phyloP scores from a whole-genome alignment of 1,140 invertebrate genomes.

The Bombus confusus region DNA sequence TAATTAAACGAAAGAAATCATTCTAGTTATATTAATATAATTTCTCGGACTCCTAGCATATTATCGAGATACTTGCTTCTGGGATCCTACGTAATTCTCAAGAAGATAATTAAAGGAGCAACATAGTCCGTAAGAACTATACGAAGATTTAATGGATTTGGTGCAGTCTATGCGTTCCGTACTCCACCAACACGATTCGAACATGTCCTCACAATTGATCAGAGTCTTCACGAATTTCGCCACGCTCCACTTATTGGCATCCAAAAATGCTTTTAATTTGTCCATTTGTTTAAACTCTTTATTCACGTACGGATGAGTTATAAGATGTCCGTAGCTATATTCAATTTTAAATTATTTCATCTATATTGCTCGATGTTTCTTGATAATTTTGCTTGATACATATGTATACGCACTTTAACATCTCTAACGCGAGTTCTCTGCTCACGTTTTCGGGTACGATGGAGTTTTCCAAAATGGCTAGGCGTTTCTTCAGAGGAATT shows the following conservation, averaged over 20 bases:
- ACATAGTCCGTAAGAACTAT: constrained; percentile 52
- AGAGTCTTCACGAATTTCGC: constrained; percentile 42
- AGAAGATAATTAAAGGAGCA: constrained; percentile 67
- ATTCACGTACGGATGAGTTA: constrained; percentile 2
- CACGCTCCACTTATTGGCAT: constrained; percentile 35
- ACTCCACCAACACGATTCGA: constrained; percentile 55
- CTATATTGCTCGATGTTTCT: background rate
- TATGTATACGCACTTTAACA: constrained; percentile 44
- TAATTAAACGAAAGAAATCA: background rate
- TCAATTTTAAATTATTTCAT: background rate
- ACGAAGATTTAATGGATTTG: constrained; percentile 33
- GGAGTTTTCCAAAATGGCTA: background rate
- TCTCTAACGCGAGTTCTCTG: background rate
- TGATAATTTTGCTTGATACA: background rate
- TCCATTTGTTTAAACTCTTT: background rate
- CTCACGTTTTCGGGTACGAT: constrained; percentile 39
- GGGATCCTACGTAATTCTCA: constrained; percentile 29
- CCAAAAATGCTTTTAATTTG: constrained; percentile 4
- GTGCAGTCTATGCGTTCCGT: constrained; percentile 30
- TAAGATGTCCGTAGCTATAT: constrained; percentile 31
- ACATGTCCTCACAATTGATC: constrained; percentile 50
- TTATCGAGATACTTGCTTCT: constrained; percentile 41
- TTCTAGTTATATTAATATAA: background rate
- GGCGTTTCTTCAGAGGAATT: background rate
- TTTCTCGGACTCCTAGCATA: background rate